Base-by-base conservation (phyloP, 2,113 vertebrate species). In the Nymphicus hollandicus region DNA sequence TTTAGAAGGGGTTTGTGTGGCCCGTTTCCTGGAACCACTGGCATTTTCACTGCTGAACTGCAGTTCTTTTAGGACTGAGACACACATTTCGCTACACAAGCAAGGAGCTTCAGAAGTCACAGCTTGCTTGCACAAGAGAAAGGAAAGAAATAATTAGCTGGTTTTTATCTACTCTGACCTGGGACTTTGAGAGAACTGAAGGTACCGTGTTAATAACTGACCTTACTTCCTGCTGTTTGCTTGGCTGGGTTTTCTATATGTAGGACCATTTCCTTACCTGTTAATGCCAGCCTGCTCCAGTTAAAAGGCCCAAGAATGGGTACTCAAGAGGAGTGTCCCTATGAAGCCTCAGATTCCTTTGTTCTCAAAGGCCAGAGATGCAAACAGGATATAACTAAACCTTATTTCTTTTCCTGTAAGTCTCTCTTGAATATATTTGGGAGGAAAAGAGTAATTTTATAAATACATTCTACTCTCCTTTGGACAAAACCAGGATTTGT, bases 391-490 rank as follows among this genome's bases (percentile, higher is more conserved):
- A 95, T 95, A 86, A 92, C 93, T 81, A 11, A 90, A 77, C 76
- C 93, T 55, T 52, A 47, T 90, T 93, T 91, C 76, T 93, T 64
- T 95, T 95, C 95, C 95, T 96, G 47, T 61, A 84, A 94, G 82
- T 52, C 47, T 73, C 76, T 74, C 61, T 81, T 84, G 66, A 96
- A 96, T 95, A 72, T 81, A 72, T 81, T 91, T 46, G 88, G 52
- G 80, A 95, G 88, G 93, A 90, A 95, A 81, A 81, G 65, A 91
- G 56, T 86, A 4, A 56, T 94, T 96, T 81, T 39, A 68, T 39
- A 84, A 94, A 58, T 16, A 28, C 46, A 50, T 95, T 91, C 90
- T 35, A 7, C 82, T 89, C 56, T 81, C 11, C 76, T 88, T 86
- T 76, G 60, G 61, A 92, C 88, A 92, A 88, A 94, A 60, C 60